Evolutionary conservation across 2,888 invertebrate species (phyloP), one percentile per base, ranked within the genome.

Genomic region (Poecilobothrus nobilitatus): DNA sequence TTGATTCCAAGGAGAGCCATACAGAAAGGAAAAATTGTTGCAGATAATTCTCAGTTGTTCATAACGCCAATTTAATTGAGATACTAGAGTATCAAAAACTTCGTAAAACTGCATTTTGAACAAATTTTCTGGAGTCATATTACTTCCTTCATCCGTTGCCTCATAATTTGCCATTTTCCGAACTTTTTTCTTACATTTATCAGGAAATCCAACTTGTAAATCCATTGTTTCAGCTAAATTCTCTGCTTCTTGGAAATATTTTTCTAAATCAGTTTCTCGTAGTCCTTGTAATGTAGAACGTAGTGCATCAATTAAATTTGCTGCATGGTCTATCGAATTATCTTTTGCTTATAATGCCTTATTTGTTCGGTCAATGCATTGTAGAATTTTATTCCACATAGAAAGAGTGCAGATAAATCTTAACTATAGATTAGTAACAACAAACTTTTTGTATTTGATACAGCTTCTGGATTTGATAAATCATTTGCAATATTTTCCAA

Each of bases 211-310:
- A 65, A 37, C n/a, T 18, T 65, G 65, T 37, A 65, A 34, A 37
- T 65, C 18, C 65, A 65, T 65, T 18, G 65, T 37, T 65, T 65
- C n/a, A 65, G 65, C 65, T n/a, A 65, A 65, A 65, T 65, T 65
- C 2, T 65, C 34, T 37, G 34, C 7, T 65, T 37, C 27, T 21
- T 63, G 27, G 27, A 63, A 63, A 63, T 63, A 15, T 63, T 63
- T 22, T 63, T 63, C 63, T 22, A 63, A 63, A 63, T 27, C 15
- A 27, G 7, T 21, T 63, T 63, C 27, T 63, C 63, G 63, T 2
- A 63, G 15, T 63, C 63, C 63, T 27, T 63, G 27, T 63, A 63
- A 63, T 27, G 63, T 63, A 63, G 12, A 63, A 63, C 22, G 63
- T 62, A 62, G 62, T 62, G n/a, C 5, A 62, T 62, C 10, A 62